These are phyloP conservation scores for Sander lucioperca DNA, from an alignment of 2,113 vertebrate genomes.

Conservation along the genomic window DNA sequence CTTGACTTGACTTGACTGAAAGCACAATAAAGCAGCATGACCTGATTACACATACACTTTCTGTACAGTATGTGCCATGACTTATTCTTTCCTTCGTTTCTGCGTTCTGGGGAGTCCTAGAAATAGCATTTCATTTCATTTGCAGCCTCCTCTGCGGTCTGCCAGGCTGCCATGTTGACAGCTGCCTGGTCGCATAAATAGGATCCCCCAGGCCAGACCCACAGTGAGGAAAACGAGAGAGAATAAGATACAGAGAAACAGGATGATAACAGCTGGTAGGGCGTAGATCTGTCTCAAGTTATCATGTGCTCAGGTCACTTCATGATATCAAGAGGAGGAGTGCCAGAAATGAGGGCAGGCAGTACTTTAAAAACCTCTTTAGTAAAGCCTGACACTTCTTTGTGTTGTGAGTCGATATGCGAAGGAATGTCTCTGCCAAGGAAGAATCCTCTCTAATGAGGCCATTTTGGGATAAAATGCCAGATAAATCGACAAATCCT, in stretches of 20 bases:
- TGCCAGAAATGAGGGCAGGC: constrained; percentile 52
- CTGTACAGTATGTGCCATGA: constrained; percentile 38
- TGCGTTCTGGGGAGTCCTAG: constrained; percentile 59
- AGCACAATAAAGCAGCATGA: constrained; percentile 51
- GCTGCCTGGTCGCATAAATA: constrained; percentile 57
- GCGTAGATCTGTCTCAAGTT: constrained; percentile 45
- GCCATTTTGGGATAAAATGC: constrained; percentile 46
- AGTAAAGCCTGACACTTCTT: constrained; percentile 26
- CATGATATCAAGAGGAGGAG: constrained; percentile 4
- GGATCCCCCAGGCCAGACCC: constrained; percentile 42
- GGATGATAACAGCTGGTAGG: constrained; percentile 34
- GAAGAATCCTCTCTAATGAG: constrained; percentile 52
- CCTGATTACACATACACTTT: constrained; percentile 58
- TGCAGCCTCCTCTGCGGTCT: constrained; percentile 46
- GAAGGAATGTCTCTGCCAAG: constrained; percentile 28
- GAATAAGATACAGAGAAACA: constrained; percentile 24
- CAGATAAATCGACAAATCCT: constrained; percentile 37
- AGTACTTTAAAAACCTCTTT: constrained; percentile 28
- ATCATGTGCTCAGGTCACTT: constrained; percentile 45
- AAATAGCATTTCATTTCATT: constrained; percentile 64
- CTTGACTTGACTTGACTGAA: constrained; percentile 31
- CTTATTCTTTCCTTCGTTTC: constrained; percentile 50
- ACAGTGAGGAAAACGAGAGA: not conserved
- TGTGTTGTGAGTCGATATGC: constrained; percentile 41
- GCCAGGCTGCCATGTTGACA: constrained; percentile 63